Base-by-base conservation (phyloP, 2,888 invertebrate species). In the Lepidochitona cinerea region DNA sequence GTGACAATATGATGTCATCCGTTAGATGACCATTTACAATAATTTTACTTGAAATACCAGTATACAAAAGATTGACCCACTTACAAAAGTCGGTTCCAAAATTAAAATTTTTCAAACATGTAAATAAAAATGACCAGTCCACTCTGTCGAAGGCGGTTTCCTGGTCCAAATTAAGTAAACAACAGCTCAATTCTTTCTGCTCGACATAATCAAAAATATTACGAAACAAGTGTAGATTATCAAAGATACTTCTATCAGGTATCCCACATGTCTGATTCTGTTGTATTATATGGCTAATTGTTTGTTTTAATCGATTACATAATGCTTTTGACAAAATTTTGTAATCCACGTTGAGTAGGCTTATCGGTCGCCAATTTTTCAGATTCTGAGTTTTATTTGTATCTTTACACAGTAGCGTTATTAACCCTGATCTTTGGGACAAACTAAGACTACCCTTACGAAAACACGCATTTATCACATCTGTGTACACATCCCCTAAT, bases 141-240 rank as follows among this genome's bases (percentile, higher is more conserved):
- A 81, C 81, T 64, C 80, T 69, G 68, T 81, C 81, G 37, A 82
- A 82, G 4, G 81, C 81, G 53, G 81, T 83, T 66, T 78, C 79
- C 69, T 82, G 82, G 66, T 82, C 82, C 37, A 81, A 52, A 72
- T 52, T 64, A 37, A 80, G 75, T 64, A 81, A 79, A 49, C 70
- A 70, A 49, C 76, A 71, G 37, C 54, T 14, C 23, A 77, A 29
- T 14, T 81, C 37, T 68, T 80, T 76, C 59, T 75, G 75, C 18
- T 80, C 71, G n/a, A 72, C 66, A 81, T 77, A 80, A 69, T 79
- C 76, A 35, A 74, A 29, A 32, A 77, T 71, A 72, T 79, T 74
- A 23, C 80, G 53, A 1, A 79, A 59, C 26, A 81, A 59, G 75
- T 80, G 78, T 9, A 71, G 59, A 68, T 80, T 81, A 49, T 81